Conservation (phyloP, 2,113 vertebrate species). For the Melanostigma gelatinosum region DNA sequence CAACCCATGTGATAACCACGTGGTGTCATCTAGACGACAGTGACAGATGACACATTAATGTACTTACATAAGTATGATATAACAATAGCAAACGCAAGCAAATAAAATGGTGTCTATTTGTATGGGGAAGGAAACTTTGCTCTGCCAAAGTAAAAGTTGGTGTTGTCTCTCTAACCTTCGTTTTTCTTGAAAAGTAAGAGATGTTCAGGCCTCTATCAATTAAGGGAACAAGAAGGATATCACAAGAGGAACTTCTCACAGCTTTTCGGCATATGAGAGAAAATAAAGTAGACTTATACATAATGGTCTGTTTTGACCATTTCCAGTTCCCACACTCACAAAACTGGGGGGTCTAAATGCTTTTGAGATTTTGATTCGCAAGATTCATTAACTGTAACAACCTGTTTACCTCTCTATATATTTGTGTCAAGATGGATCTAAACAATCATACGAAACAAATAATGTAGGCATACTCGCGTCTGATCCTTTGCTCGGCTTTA, state of each 20-base stretch:
- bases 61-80: too few species aligned
- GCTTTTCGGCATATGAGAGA: not conserved
- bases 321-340: not conserved
- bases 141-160: not conserved
- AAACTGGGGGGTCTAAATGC: too few species aligned
- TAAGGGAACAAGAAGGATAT: not conserved
- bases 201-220: not conserved
- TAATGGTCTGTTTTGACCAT: not conserved
- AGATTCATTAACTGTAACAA: too few species aligned
- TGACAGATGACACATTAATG: not conserved
- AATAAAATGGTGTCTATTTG: not conserved
- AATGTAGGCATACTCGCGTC: too few species aligned
- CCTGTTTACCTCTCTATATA: too few species aligned
- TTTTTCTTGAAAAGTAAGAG: not conserved
- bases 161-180: too few species aligned
- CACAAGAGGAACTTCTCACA: not conserved
- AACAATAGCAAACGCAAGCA: too few species aligned
- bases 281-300: not conserved
- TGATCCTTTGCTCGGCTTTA: too few species aligned
- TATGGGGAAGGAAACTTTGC: not conserved
- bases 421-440: too few species aligned
- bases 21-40: not conserved
- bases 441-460: too few species aligned
- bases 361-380: too few species aligned
- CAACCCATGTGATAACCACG: slow-evolving; percentile 14